Evolutionary conservation across 2,888 invertebrate genomes (phyloP), one percentile per base, ranked within the genome.

Genomic region (Aleiodes testaceus): DNA sequence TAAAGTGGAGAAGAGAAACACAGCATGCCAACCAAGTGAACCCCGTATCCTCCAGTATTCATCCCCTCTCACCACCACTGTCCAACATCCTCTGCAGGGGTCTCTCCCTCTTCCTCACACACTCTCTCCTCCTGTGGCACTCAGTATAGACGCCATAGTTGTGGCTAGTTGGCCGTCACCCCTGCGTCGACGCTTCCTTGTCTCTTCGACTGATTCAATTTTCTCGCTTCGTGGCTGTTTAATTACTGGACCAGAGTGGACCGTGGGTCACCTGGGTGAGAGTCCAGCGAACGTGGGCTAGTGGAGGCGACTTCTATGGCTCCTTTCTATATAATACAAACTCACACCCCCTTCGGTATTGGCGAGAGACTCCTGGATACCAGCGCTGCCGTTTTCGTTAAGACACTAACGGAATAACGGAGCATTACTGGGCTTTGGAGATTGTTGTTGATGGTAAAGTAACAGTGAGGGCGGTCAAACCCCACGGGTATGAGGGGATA

Each of bases 191-290:
- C 82, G 85, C 79, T 84, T 84, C 87, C 86, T 87, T 84, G 85
- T 86, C 87, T 87, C 85, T 85, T 83, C 80, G 85, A 86, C 87
- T 86, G 87, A 87, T 87, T 87, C 87, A 87, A 87, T 87, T 87
- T 87, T 84, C 83, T 80, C 82, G 82, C 82, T 82, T 84, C 85
- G 85, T 85, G 84, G 87, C 85, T 86, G 87, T 87, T 87, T 87
- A 87, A 87, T 87, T 87, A 87, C 87, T 82, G 85, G 81, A 77
- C 80, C 82, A 82, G 80, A 84, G 85, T 85, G 86, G 85, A 84
- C 82, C 79, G 78, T 79, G 79, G 80, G 74, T 75, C 77, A 77
- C 78, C 63, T 50, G 52, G 61, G 66, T 22, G 63, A 68, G 74
- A 53, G 36, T 59, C 53, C 53, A 26, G 42, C 30, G 16, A 20